A percentile compares a stretch with the other conserved stretches of the same genome.
phyloP scores from a whole-genome alignment of 2,797 vertebrate species.

The Sternarchorhynchus goeldii region DNA sequence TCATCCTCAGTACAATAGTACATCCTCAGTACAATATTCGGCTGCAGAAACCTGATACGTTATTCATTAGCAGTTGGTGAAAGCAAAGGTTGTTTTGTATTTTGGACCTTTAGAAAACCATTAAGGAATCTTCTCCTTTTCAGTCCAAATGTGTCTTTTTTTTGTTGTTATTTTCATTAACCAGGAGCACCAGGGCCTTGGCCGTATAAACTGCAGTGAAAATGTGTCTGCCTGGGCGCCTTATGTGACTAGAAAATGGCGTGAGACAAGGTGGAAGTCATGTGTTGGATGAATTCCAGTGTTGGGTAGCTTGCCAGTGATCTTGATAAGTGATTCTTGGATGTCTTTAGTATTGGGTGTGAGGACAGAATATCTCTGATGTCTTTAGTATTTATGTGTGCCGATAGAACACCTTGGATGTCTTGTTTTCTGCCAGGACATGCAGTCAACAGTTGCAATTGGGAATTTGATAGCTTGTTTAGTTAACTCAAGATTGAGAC shows the following conservation, averaged over 20 bases:
- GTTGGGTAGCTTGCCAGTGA: too few species aligned
- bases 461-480: constrained; percentile 6
- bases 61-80: neutral
- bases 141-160: neutral
- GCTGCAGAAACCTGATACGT: neutral
- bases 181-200: neutral
- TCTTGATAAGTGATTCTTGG: neutral
- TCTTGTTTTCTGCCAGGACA: neutral
- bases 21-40: neutral
- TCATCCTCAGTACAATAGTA: neutral
- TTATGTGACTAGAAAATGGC: neutral
- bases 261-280: neutral
- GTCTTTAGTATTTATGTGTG: neutral
- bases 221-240: neutral
- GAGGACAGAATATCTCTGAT: constrained; percentile 1
- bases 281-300: too few species aligned
- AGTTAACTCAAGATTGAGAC: neutral
- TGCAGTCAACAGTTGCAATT: neutral
- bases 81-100: neutral
- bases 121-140: constrained; percentile 7
- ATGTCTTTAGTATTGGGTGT: neutral
- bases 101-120: constrained; percentile 54
- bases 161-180: neutral
- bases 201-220: neutral
- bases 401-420: constrained; percentile 3